A percentile compares a stretch with the other conserved stretches of the same genome.
phyloP scores from a whole-genome alignment of 30 jellyfish, hydroid and myxozoan genomes.

The Aurelia sp. region DNA sequence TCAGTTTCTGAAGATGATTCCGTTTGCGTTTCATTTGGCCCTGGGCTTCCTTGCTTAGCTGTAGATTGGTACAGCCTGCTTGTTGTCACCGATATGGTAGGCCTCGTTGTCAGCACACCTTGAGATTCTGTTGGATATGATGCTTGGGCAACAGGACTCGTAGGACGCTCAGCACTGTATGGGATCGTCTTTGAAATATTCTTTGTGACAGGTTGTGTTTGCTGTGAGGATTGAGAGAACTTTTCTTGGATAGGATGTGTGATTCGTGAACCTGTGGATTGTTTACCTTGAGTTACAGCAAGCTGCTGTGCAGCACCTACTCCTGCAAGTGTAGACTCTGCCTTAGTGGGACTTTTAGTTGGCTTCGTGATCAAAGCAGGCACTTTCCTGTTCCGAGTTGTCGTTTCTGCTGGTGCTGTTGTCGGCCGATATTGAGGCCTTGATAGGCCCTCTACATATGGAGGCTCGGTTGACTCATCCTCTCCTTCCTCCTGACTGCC shows the following conservation, averaged over 20 bases:
- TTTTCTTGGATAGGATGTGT: constrained; percentile 70
- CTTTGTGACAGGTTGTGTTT: not conserved
- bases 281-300: not conserved
- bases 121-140: not conserved
- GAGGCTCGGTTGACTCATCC: constrained; percentile 25
- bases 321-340: not conserved
- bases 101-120: not conserved
- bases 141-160: constrained; percentile 1
- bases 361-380: constrained; percentile 43
- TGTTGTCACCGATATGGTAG: constrained; percentile 2
- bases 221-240: constrained; percentile 15
- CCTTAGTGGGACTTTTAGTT: not conserved
- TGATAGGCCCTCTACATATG: constrained; percentile 39
- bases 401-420: constrained; percentile 38
- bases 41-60: constrained; percentile 13
- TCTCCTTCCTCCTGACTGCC: constrained; percentile 10
- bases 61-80: constrained; percentile 11
- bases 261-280: constrained; percentile 35
- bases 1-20: not conserved
- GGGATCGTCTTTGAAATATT: constrained; percentile 9
- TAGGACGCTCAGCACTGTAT: constrained; percentile 8
- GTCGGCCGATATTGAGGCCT: constrained; percentile 51
- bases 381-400: constrained; percentile 34
- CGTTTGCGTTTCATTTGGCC: not conserved
- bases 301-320: not conserved